Percentiles rank a stretch among this genome's conserved stretches.
These are phyloP conservation scores for Drosophila mulleri DNA, from an alignment of 2,888 invertebrate genomes.

Conservation along the genomic window DNA sequence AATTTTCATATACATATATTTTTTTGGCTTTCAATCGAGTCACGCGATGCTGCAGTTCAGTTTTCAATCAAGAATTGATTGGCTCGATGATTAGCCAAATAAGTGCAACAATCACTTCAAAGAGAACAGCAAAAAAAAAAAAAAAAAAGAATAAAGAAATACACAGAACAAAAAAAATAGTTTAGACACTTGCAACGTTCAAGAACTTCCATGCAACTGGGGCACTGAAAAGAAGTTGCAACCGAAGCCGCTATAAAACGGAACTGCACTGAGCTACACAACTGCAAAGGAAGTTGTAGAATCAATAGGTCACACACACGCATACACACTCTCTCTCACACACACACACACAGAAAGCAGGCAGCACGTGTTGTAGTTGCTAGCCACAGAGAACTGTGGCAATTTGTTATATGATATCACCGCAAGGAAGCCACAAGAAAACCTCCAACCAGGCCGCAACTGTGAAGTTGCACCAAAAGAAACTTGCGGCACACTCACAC, in stretches of 20 bases:
- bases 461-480: slow-evolving; percentile 29
- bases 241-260: slow-evolving; percentile 41
- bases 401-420: slow-evolving; percentile 74
- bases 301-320: slow-evolving; percentile 72
- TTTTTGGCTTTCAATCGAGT: slow-evolving; percentile 9
- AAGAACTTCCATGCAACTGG: slow-evolving; percentile 34
- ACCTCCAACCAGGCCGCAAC: slow-evolving; percentile 31
- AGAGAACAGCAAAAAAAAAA: slow-evolving; percentile 9
- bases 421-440: slow-evolving; percentile 75
- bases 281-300: slow-evolving; percentile 66
- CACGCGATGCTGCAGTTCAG: slow-evolving; percentile 38
- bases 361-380: slow-evolving; percentile 56
- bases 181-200: slow-evolving; percentile 35
- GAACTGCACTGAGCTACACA: slow-evolving; percentile 35
- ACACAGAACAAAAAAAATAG: neutral
- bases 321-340: slow-evolving; percentile 9
- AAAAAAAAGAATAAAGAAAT: slow-evolving; percentile 9
- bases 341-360: slow-evolving; percentile 7
- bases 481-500: slow-evolving; percentile 7
- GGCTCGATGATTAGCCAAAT: slow-evolving; percentile 20
- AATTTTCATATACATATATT: neutral
- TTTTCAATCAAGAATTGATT: slow-evolving; percentile 39
- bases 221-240: slow-evolving; percentile 31
- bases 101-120: slow-evolving; percentile 8
- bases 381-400: slow-evolving; percentile 29